Percentiles rank a stretch among this genome's conserved stretches.
Evolutionary conservation across 2,797 vertebrate genomes (phyloP).

Genomic region (Poecilia picta): DNA sequence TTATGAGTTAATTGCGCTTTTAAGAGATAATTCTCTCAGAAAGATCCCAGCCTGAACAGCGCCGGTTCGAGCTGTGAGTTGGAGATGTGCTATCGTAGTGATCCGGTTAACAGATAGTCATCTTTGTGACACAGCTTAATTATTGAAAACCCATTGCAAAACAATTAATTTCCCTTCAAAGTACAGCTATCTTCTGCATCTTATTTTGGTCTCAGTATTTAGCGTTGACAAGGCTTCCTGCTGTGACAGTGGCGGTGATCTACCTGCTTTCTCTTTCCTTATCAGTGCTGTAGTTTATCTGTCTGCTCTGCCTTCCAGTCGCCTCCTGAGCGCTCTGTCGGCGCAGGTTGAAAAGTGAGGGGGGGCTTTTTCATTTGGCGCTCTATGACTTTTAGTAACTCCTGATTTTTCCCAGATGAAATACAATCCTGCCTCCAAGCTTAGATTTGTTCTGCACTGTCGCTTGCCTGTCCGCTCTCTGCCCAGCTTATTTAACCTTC

Average conservation of each 20-base stretch:
- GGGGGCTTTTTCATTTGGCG: not conserved
- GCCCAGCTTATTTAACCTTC: not conserved
- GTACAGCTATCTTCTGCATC: not conserved
- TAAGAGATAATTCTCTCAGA: not conserved
- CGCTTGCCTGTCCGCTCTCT: not conserved
- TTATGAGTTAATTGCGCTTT: not conserved
- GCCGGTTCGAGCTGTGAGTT: not conserved
- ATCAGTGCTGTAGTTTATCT: constrained; percentile 5
- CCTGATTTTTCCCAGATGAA: not conserved
- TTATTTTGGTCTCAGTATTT: constrained; percentile 7
- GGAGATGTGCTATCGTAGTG: not conserved
- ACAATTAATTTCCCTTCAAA: not conserved
- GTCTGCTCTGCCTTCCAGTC: not conserved
- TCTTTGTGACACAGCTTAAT: not conserved
- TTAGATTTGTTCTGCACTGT: constrained; percentile 7
- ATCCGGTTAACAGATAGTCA: not conserved
- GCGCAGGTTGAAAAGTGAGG: not conserved
- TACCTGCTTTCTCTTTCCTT: not conserved
- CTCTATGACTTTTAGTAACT: not conserved
- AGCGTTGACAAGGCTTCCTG: not conserved
- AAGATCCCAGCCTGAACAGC: not conserved
- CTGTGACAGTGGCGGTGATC: not conserved
- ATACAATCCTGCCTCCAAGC: not conserved
- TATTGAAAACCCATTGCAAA: not conserved
- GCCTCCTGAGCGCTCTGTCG: not conserved